Evolutionary conservation across 2,113 vertebrate genomes (phyloP), one percentile per base, ranked within the genome.

Genomic region (Dermatemys mawii): DNA sequence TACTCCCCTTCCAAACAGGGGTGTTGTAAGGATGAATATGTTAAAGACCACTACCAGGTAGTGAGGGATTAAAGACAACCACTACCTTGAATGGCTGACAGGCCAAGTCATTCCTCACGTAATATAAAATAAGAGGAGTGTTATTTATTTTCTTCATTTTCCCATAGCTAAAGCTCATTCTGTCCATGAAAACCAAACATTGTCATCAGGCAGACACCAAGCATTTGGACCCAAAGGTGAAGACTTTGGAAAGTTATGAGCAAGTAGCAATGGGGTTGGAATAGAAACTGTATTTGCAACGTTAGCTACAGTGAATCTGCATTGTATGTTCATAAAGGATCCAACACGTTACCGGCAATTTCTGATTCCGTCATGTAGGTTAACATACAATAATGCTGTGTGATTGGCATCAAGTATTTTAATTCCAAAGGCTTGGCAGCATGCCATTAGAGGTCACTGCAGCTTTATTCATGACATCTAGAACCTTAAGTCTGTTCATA

Each of bases 401-500:
- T 90, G 57, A 51, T 88, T 21, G 91, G 10, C 26, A 10, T 60
- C 75, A 41, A 11, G 57, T 84, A 83, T 55, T 96, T 73, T 70
- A 73, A 84, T 89, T 91, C 48, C 49, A 76, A 54, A 88, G 48
- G 75, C 81, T 90, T 93, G 96, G 60, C 92, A 81, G 27, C 2
- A 27, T 88, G 32, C 76, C 67, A 54, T 90, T 96, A 92, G 87
- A 94, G 78, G 81, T 93, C 57, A 75, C 44, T 84, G 81, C 75
- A 93, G 81, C 82, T 91, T 90, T 48, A 89, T 12, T 35, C 78
- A 27, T 2, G 2, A 32, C 3, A 35, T 11, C 29, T 41, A 95
- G 78, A 76, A 75, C 73, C 24, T 24, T 21, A 57, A 14, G 26
- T 90, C 83, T 94, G 90, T 90, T 75, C 84, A 81, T n/a, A 87